Percentiles rank a stretch among this genome's conserved stretches.
These are phyloP conservation scores for Furcifer pardalis DNA, from an alignment of 2,797 vertebrate genomes.

Conservation along the genomic window DNA sequence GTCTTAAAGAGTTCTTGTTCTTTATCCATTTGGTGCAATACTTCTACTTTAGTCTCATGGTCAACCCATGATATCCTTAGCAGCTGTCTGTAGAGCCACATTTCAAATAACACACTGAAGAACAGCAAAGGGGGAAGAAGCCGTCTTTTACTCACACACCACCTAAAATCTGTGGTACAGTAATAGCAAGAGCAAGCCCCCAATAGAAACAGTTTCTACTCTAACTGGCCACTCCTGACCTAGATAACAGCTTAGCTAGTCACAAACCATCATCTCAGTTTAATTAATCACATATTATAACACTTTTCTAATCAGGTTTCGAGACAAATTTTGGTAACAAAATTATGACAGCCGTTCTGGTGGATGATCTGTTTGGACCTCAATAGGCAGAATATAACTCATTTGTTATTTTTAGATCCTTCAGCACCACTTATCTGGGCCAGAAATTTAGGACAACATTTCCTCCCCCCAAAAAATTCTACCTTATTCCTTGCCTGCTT, in stretches of 20 bases:
- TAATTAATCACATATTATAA: neutral
- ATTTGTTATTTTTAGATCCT: neutral
- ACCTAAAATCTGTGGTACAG: too few relatives aligned
- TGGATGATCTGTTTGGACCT: neutral
- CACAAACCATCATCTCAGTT: neutral
- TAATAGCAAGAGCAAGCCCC: too few relatives aligned
- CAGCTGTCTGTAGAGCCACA: too few relatives aligned
- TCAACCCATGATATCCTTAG: too few relatives aligned
- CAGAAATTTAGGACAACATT: neutral
- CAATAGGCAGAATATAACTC: neutral
- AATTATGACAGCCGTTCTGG: neutral
- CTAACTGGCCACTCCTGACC: too few relatives aligned
- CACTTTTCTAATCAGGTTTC: neutral
- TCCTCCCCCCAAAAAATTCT: neutral
- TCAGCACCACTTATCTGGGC: neutral
- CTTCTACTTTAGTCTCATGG: too few relatives aligned
- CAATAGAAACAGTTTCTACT: too few relatives aligned
- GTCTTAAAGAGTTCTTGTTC: too few relatives aligned
- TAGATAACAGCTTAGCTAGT: neutral
- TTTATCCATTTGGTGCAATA: too few relatives aligned
- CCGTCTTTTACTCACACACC: too few relatives aligned
- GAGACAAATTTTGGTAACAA: neutral
- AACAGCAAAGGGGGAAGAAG: too few relatives aligned
- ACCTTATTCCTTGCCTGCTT: neutral
- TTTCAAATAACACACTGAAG: too few relatives aligned